These are phyloP conservation scores for Pyrocephalus nanus DNA, from an alignment of 2,797 vertebrate species.

Conservation along the genomic window DNA sequence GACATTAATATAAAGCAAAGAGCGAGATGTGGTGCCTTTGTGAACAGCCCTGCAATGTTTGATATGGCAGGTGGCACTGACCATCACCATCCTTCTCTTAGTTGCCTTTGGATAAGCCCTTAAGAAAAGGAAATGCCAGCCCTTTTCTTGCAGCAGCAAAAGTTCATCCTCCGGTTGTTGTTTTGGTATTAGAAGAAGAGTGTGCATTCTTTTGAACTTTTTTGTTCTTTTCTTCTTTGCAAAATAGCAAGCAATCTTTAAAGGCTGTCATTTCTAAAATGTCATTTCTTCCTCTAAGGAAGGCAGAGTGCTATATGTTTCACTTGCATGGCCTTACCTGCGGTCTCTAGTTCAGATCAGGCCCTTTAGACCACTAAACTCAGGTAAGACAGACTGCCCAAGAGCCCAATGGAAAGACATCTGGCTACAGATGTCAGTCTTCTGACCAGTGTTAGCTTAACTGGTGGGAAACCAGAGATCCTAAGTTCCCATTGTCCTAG, in stretches of 20 bases:
- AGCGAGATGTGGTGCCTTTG: background rate
- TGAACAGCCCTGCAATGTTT: accelerated
- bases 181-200: background rate
- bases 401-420: background rate
- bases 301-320: background rate
- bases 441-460: background rate
- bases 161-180: background rate
- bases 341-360: background rate
- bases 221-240: background rate
- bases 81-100: background rate
- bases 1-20: background rate
- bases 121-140: background rate
- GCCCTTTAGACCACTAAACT: background rate
- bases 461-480: background rate
- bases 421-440: background rate
- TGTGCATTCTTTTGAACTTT: background rate
- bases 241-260: background rate
- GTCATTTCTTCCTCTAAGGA: background rate
- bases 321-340: background rate
- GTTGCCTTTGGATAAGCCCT: background rate
- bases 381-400: background rate
- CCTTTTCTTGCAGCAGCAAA: background rate
- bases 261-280: background rate
- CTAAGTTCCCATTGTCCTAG: background rate
- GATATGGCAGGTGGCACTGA: background rate